Base-by-base conservation (phyloP, 2,113 vertebrate species). In the Phocoena phocoena region DNA sequence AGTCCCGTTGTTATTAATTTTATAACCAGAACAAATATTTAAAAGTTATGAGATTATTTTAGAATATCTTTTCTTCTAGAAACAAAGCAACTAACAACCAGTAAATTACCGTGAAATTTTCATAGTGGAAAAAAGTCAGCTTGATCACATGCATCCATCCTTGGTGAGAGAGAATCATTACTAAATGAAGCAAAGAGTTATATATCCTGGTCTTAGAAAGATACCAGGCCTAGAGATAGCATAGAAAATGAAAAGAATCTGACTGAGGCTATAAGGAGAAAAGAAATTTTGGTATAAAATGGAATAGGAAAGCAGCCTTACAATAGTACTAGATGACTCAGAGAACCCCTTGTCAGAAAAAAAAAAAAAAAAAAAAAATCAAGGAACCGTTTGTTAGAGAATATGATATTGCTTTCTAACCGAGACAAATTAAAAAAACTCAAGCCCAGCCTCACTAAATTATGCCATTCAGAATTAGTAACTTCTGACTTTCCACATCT, bases 391-490 rank as follows among this genome's bases (percentile, higher is more conserved):
- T 95, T 96, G 81, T 85, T 94, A 79, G 76, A 71, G 38, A 65
- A 77, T 92, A 87, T 74, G 84, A 47, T 70, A 80, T 83, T 93
- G 41, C 90, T 96, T 83, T 28, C 63, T 92, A 83, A 94, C 84
- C 36, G 86, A 93, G 79, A 87, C 55, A 90, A 90, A 80, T 70
- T 17, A 4, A 53, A 41, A 74, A 53, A 31, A 41, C 17, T 28
- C 38, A 95, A 80, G 28, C 58, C 63, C 26, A 65, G 41, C 58
- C 67, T 58, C 21, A 5, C 58, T 88, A 90, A 93, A 81, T 89
- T 63, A 84, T 92, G 70, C 93, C 84, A 65, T 92, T 97, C 74
- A 50, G 80, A 94, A 96, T 95, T 80, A 91, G 84, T 97, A 91
- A 95, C 80, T 93, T 80, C 47, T 85, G 65, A 17, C 68, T 84